Conservation (phyloP, 2,797 vertebrate species). For the Myotis daubentonii region DNA sequence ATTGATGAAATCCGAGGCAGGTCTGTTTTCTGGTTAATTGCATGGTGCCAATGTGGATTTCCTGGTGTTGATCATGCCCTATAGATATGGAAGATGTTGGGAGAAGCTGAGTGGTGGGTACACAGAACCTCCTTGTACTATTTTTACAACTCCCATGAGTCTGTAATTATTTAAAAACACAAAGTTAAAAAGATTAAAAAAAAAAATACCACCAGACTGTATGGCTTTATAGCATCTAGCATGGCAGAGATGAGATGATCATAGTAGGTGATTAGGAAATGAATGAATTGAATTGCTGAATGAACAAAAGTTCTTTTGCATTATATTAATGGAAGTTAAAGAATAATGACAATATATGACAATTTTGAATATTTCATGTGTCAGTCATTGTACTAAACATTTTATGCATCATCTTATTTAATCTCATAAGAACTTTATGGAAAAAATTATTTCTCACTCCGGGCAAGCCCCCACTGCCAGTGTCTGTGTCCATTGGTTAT, state of each 20-base stretch:
- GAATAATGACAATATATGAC: background rate
- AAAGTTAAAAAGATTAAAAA: background rate
- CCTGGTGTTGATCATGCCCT: background rate
- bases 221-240: background rate
- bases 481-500: no score
- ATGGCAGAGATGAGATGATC: background rate
- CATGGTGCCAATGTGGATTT: background rate
- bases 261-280: background rate
- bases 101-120: background rate
- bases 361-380: constrained; percentile 2
- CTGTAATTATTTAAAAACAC: constrained; percentile 51
- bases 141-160: background rate
- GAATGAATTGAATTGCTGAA: background rate
- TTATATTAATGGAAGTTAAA: background rate
- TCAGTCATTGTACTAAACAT: background rate
- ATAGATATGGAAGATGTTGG: background rate
- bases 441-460: background rate
- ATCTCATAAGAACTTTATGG: background rate
- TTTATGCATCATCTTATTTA: background rate
- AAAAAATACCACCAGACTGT: accelerated
- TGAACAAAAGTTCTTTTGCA: background rate
- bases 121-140: background rate
- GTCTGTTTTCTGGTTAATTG: background rate
- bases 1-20: background rate
- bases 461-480: no score